Percentiles rank a stretch among this genome's conserved stretches.
These are phyloP conservation scores for Nephrocerus scutellatus DNA, from an alignment of 2,888 invertebrate genomes.

Conservation along the genomic window DNA sequence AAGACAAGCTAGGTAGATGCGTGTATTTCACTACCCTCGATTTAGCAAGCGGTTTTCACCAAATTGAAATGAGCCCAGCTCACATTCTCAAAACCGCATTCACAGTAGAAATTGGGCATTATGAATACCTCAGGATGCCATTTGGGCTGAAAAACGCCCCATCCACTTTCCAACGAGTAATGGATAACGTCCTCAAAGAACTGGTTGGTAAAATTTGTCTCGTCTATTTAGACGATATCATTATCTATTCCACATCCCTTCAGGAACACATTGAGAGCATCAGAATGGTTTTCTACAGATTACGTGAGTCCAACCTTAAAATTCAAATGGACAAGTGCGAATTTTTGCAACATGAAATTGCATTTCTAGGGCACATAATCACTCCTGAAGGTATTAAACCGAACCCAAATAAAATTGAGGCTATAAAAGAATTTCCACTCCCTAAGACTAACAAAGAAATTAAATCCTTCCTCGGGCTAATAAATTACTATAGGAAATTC, in stretches of 20 bases:
- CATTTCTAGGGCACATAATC: no score
- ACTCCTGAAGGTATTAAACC: no score
- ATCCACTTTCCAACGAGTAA: slow-evolving; percentile 18
- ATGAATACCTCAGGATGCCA: slow-evolving; percentile 22
- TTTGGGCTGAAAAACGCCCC: slow-evolving; percentile 20
- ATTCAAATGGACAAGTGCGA: no score
- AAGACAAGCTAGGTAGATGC: slow-evolving; percentile 33
- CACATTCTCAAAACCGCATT: slow-evolving; percentile 25
- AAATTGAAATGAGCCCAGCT: slow-evolving; percentile 27
- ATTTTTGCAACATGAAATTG: no score
- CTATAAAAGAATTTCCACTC: no score
- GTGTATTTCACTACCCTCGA: slow-evolving; percentile 36
- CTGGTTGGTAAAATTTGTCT: slow-evolving; percentile 20
- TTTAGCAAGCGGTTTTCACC: slow-evolving; percentile 32
- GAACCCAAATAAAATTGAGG: no score
- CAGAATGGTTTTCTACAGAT: slow-evolving; percentile 27
- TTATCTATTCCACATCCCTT: slow-evolving; percentile 10
- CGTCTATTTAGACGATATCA: slow-evolving; percentile 22
- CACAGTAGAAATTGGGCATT: slow-evolving; percentile 18
- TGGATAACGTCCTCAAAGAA: slow-evolving; percentile 26
- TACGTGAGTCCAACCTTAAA: slow-evolving; percentile 6
- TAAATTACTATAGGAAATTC: no score
- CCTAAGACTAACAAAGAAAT: no score
- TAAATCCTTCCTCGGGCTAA: no score
- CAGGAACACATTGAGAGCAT: slow-evolving; percentile 11